Evolutionary conservation across 92 coral and sea anemone genomes (phyloP).

Genomic region (Siderastrea siderea): DNA sequence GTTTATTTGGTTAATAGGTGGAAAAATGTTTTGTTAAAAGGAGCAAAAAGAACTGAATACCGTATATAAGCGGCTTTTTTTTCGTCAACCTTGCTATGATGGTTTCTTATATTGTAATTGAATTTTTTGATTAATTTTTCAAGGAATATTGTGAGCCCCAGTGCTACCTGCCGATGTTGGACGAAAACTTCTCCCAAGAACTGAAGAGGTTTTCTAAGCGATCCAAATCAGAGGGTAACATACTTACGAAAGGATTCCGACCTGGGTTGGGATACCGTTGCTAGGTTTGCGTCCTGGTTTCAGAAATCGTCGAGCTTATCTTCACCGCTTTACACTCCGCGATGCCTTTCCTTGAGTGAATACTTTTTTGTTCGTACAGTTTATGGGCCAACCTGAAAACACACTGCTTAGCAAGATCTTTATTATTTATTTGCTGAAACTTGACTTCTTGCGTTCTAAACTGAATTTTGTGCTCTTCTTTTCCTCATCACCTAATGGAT

Average conservation of each 20-base stretch:
- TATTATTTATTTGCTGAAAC: neutral
- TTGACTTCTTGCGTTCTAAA: neutral
- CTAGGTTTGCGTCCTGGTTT: neutral
- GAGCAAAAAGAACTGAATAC: too few relatives aligned
- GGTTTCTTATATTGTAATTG: neutral
- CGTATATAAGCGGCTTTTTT: too few relatives aligned
- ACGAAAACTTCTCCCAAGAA: slow-evolving; percentile 87
- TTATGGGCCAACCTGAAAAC: too few relatives aligned
- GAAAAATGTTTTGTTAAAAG: too few relatives aligned
- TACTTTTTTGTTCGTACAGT: too few relatives aligned
- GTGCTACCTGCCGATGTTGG: slow-evolving; percentile 87
- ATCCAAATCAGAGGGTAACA: slow-evolving; percentile 93
- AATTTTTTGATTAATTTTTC: neutral
- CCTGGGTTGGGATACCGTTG: slow-evolving; percentile 88
- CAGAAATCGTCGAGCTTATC: neutral
- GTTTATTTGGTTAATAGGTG: too few relatives aligned
- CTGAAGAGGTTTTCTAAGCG: slow-evolving; percentile 88
- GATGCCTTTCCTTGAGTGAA: too few relatives aligned
- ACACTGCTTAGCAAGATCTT: neutral
- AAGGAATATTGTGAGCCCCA: slow-evolving; percentile 97
- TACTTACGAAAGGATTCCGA: slow-evolving; percentile 81
- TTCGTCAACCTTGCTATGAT: neutral
- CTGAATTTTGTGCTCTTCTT: neutral
- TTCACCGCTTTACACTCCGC: neutral
- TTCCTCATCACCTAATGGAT: neutral